Evolutionary conservation across 2,888 invertebrate species (phyloP).

Genomic region (Aphidoletes aphidimyza): DNA sequence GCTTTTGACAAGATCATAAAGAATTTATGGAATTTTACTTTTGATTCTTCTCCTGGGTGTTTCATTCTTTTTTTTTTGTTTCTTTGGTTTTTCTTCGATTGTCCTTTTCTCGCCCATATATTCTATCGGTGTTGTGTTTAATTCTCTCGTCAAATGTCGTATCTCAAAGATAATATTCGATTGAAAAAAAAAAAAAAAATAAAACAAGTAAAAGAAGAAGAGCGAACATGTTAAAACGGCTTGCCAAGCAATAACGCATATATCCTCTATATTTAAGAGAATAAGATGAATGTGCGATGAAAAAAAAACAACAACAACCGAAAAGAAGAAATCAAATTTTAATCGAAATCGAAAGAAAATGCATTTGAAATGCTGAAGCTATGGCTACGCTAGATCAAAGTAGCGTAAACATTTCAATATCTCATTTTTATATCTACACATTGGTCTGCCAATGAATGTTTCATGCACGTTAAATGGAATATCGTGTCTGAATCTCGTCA

Average conservation of each 20-base stretch:
- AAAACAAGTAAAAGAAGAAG: too few relatives aligned
- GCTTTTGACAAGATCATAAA: constrained; percentile 48
- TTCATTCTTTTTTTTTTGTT: background rate
- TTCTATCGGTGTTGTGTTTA: too few relatives aligned
- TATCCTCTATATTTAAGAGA: background rate
- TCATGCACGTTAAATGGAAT: background rate
- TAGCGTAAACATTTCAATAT: background rate
- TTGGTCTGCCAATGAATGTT: background rate
- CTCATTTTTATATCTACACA: background rate
- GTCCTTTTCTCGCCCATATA: background rate
- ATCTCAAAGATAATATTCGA: too few relatives aligned
- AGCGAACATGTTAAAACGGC: background rate
- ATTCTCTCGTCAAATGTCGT: too few relatives aligned
- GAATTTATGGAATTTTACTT: constrained; percentile 43
- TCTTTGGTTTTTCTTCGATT: background rate
- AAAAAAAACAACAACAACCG: too few relatives aligned
- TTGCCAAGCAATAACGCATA: background rate
- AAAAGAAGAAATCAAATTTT: background rate
- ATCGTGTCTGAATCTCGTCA: background rate
- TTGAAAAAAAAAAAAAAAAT: too few relatives aligned
- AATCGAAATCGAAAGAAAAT: background rate
- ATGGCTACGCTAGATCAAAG: background rate
- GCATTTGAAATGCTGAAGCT: background rate
- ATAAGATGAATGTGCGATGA: too few relatives aligned
- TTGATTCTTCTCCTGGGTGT: constrained; percentile 38